Evolutionary conservation across 2,113 vertebrate species (phyloP).

Genomic region (Calonectris borealis): DNA sequence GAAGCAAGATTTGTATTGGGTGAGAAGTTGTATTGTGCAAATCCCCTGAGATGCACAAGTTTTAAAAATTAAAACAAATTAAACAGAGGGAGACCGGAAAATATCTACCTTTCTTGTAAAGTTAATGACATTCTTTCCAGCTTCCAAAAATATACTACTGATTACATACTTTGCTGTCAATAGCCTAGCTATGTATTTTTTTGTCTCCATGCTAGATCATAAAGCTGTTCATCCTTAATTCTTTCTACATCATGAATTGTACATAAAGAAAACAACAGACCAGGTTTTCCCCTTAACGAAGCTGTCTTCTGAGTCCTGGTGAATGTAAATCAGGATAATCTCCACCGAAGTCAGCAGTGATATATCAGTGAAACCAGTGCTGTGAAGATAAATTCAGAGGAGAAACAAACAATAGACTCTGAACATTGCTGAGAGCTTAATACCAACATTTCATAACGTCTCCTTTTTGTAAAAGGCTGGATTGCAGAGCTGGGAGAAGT

Average conservation of each 20-base stretch:
- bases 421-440: background rate
- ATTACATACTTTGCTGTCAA: background rate
- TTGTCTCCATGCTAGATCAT: background rate
- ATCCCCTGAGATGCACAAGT: background rate
- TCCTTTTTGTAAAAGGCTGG: background rate
- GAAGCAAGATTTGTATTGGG: background rate
- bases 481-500: background rate
- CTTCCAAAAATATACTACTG: background rate
- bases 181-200: background rate
- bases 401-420: background rate
- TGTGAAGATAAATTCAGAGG: background rate
- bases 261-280: background rate
- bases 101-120: background rate
- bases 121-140: background rate
- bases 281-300: background rate
- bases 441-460: background rate
- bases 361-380: background rate
- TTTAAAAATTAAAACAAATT: background rate
- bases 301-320: background rate
- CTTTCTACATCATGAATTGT: background rate
- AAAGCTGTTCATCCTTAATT: background rate
- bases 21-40: background rate
- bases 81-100: background rate
- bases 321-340: background rate
- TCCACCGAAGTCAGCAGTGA: background rate